phyloP scores from a whole-genome alignment of 2,113 vertebrate species.

The Eubucco bourcierii region DNA sequence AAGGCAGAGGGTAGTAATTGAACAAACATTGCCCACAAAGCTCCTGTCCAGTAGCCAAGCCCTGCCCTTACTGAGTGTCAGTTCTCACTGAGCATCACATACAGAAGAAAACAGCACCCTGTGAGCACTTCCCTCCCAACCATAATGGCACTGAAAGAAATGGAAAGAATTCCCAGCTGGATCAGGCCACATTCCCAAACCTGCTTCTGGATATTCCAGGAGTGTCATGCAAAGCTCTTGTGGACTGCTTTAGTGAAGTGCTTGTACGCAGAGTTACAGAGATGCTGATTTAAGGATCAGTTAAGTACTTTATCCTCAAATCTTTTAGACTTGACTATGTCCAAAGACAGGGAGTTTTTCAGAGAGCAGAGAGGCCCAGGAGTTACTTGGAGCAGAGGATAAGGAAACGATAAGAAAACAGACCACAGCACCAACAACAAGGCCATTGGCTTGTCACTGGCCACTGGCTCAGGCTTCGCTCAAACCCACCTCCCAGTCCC shows the following conservation, averaged over 20 bases:
- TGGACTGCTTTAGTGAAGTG: accelerated
- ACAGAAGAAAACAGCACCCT: not conserved
- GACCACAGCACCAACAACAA: not conserved
- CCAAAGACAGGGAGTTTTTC: not conserved
- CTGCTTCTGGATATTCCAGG: not conserved
- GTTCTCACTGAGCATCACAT: not conserved
- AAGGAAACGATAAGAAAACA: not conserved
- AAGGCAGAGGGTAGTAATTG: not conserved
- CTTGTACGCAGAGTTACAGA: not conserved
- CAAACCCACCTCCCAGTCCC: not conserved
- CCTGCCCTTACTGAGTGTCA: not conserved
- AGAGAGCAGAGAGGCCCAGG: not conserved
- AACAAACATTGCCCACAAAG: not conserved
- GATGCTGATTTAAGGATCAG: not conserved
- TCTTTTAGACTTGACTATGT: not conserved
- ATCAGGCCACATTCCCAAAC: not conserved
- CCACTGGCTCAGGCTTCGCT: accelerated
- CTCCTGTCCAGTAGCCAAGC: not conserved
- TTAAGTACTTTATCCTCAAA: not conserved
- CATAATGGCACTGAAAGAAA: not conserved
- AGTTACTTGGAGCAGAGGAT: not conserved
- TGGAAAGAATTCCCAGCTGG: not conserved
- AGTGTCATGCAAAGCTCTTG: not conserved
- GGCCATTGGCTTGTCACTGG: not conserved
- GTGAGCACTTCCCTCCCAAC: not conserved